Percentiles rank a stretch among this genome's conserved stretches.
Conservation (phyloP, 2,888 invertebrate species). For the Cepaea hortensis region DNA sequence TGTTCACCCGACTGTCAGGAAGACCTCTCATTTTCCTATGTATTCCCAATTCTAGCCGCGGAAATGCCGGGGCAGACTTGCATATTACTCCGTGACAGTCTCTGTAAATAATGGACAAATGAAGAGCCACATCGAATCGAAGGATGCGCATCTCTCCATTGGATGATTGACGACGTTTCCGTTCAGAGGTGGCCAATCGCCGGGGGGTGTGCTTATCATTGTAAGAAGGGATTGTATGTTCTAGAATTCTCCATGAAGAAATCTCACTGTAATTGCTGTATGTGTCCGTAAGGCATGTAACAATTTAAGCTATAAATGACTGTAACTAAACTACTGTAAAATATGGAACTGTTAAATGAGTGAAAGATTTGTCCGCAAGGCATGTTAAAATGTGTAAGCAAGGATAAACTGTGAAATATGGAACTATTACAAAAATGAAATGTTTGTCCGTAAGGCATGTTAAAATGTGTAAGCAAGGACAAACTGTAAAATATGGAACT, state of each 20-base stretch:
- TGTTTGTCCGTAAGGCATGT: no score
- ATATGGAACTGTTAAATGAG: no score
- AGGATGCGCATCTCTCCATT: constrained; percentile 14
- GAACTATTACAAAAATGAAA: no score
- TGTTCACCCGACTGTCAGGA: not conserved
- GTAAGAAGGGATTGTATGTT: constrained; percentile 8
- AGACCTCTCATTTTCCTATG: constrained; percentile 28
- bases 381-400: no score
- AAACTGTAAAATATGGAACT: no score
- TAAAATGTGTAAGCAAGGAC: no score
- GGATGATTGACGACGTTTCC: constrained; percentile 36
- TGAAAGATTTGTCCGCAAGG: no score
- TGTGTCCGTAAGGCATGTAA: not conserved
- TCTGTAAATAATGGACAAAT: constrained; percentile 36
- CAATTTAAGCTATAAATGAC: no score
- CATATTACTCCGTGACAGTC: constrained; percentile 4
- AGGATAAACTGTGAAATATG: no score
- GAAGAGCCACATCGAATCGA: constrained; percentile 35
- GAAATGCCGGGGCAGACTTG: not conserved
- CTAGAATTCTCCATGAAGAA: not conserved
- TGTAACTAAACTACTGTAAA: no score
- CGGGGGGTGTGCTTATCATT: constrained; percentile 12
- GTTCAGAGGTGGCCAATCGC: constrained; percentile 25
- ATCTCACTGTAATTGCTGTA: not conserved
- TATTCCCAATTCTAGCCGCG: not conserved